Conservation (phyloP, 1,140 invertebrate species). For the Pogonus chalceus region DNA sequence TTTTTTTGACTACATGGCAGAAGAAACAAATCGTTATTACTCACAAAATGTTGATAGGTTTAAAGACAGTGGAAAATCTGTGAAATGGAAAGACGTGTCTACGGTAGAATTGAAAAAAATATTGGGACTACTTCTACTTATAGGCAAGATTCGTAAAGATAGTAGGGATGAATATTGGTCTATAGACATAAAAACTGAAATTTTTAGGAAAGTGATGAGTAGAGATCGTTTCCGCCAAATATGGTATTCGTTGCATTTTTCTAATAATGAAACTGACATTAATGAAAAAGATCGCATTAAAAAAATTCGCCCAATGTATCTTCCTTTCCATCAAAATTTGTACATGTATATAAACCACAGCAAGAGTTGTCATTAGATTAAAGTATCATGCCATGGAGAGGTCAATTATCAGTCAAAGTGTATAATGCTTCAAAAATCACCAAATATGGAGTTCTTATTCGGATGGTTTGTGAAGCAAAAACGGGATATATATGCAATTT, state of each 20-base stretch:
- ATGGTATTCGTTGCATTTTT: constrained; percentile 19
- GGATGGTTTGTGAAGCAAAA: constrained; percentile 21
- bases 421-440: constrained; percentile 22
- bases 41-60: constrained; percentile 10
- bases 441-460: constrained; percentile 22
- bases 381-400: constrained; percentile 19
- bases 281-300: too few relatives aligned
- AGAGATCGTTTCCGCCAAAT: constrained; percentile 22
- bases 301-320: too few relatives aligned
- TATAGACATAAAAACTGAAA: constrained; percentile 20
- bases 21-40: constrained; percentile 11
- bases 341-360: constrained; percentile 20
- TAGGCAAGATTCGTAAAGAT: constrained; percentile 20
- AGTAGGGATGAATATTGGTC: constrained; percentile 25
- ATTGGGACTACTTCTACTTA: constrained; percentile 21
- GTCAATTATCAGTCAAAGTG: constrained; percentile 18
- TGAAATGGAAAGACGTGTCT: constrained; percentile 19
- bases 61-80: constrained; percentile 15
- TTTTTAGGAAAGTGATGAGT: constrained; percentile 22
- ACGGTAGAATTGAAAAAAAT: constrained; percentile 21
- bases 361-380: constrained; percentile 23
- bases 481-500: constrained; percentile 22
- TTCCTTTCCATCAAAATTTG: too few relatives aligned
- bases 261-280: constrained; percentile 19
- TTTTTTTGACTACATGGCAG: constrained; percentile 13